Conservation (phyloP, 23 tunicate species). For the Phallusia fumigata region DNA sequence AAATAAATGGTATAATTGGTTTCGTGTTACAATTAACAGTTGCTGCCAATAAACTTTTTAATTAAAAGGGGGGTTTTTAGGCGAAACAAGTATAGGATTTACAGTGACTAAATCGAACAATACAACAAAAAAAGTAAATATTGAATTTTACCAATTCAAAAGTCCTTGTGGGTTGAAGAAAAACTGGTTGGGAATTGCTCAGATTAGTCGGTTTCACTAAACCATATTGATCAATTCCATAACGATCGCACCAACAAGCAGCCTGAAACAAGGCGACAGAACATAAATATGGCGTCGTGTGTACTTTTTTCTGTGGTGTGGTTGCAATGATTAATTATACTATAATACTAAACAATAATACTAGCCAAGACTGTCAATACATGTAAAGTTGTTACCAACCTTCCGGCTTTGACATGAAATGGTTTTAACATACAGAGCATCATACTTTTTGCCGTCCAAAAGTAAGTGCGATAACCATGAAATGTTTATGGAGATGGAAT, state of each 20-base stretch:
- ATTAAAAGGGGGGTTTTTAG: no score
- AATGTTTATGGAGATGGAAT: not conserved
- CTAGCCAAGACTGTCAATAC: not conserved
- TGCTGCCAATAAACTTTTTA: no score
- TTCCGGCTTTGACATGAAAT: not conserved
- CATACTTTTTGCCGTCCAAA: not conserved
- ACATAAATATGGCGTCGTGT: not conserved
- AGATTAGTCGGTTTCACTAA: not conserved
- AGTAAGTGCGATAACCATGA: not conserved
- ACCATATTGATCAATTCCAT: not conserved
- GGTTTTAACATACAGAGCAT: conserved; percentile 7
- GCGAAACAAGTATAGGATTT: no score
- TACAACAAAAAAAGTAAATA: no score
- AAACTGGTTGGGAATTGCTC: not conserved
- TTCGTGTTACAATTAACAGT: no score
- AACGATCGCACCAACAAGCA: not conserved
- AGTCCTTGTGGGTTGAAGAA: not conserved
- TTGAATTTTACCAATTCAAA: no score
- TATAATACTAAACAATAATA: no score
- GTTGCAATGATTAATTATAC: no score
- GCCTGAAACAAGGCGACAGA: not conserved
- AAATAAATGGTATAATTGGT: no score
- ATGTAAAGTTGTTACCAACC: not conserved
- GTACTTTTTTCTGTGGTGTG: no score
- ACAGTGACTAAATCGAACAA: no score